Conservation (phyloP, 23 tunicate species). For the Oikopleura vanhoeffeni region DNA sequence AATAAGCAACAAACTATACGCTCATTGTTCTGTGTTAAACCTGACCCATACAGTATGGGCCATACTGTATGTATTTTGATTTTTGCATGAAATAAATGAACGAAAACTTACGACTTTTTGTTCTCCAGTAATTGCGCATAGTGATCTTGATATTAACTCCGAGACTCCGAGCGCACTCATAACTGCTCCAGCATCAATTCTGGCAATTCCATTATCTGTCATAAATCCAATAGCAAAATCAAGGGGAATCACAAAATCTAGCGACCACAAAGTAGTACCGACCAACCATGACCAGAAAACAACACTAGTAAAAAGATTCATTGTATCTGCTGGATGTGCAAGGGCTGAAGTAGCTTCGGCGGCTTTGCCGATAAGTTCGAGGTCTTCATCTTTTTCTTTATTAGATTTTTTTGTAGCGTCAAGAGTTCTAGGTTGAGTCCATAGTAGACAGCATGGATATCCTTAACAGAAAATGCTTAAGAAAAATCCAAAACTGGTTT, state of each 20-base stretch:
- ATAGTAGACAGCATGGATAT: neutral
- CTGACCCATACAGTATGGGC: too few species aligned
- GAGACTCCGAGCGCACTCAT: neutral
- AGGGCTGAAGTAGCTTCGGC: neutral
- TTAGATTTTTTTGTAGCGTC: neutral
- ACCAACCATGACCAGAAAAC: neutral
- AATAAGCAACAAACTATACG: too few species aligned
- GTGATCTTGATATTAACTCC: neutral
- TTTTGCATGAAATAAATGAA: neutral
- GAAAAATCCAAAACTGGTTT: too few species aligned
- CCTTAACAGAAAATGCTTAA: too few species aligned
- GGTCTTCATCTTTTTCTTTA: neutral
- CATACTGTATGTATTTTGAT: too few species aligned
- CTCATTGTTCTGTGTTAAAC: too few species aligned
- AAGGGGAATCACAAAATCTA: neutral
- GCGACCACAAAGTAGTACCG: slow-evolving; percentile 5
- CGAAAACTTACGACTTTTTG: neutral
- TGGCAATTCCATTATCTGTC: slow-evolving; percentile 3
- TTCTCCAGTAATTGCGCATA: slow-evolving; percentile 4
- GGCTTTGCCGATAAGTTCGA: neutral
- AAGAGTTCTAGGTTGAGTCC: neutral
- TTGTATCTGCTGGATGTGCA: neutral
- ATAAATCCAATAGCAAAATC: slow-evolving; percentile 4
- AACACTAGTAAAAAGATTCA: neutral
- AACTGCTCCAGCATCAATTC: neutral